Evolutionary conservation across 2,888 invertebrate species (phyloP).

Genomic region (Digitonthophagus gazella): DNA sequence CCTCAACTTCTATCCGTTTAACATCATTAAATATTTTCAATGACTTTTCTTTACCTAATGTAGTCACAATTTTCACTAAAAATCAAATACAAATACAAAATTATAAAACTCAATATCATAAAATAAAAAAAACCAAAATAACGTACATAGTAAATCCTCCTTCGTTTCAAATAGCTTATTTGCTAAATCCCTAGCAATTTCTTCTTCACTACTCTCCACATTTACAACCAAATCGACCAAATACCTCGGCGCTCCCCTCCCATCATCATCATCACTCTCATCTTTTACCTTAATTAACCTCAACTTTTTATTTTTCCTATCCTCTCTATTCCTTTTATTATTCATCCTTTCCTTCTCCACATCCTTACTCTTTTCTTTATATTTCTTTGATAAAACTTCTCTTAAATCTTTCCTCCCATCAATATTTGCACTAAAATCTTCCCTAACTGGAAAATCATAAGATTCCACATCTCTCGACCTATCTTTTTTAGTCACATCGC

Average conservation of each 20-base stretch:
- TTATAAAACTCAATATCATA: background rate
- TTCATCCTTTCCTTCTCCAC: conserved; percentile 34
- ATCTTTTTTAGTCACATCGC: conserved; percentile 70
- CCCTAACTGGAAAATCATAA: conserved; percentile 65
- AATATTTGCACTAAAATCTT: conserved; percentile 51
- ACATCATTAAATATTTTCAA: conserved; percentile 76
- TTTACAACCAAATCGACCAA: conserved; percentile 61
- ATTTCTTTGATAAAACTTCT: conserved; percentile 53
- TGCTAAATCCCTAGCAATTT: conserved; percentile 69
- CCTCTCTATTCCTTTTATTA: conserved; percentile 60
- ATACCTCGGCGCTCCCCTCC: conserved; percentile 56
- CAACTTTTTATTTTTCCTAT: conserved; percentile 59
- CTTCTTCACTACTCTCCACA: conserved; percentile 56
- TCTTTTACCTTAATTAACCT: conserved; percentile 55
- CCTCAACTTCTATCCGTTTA: conserved; percentile 76
- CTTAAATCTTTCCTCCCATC: conserved; percentile 23
- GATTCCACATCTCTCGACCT: conserved; percentile 71
- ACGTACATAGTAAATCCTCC: conserved; percentile 68
- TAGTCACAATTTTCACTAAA: conserved; percentile 68
- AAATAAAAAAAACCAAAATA: conserved; percentile 13
- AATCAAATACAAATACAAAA: conserved; percentile 33
- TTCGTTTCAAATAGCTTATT: conserved; percentile 73
- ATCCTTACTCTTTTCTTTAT: conserved; percentile 34
- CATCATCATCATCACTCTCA: conserved; percentile 51
- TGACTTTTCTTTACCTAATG: conserved; percentile 70